Evolutionary conservation across 1,140 invertebrate species (phyloP), one percentile per base, ranked within the genome.

Genomic region (Conus ventricosus): DNA sequence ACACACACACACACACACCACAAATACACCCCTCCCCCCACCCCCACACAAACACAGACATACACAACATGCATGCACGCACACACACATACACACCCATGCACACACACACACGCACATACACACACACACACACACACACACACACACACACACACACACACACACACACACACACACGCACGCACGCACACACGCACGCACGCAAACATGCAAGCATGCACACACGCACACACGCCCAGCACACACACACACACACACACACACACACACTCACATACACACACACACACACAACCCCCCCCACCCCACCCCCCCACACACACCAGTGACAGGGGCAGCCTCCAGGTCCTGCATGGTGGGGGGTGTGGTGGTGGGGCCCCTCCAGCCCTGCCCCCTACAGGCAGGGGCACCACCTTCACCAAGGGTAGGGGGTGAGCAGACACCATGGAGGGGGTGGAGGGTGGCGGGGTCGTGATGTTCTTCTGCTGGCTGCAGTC

Each of bases 401-500:
- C n/a, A 3, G 71, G 53, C n/a, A 76, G 51, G 6, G 85, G 85
- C 51, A 78, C 85, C 51, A 87, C 71, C 53, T 87, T 87, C 51
- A 87, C 85, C 51, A 87, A 20, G 85, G 53, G 85, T 87, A n/a
- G 85, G 54, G 71, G 17, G 11, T 11, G 17, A 11, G 85, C 20
- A 5, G 53, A 54, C 3, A 27, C 20, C n/a, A 27, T 0, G 8
- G 39, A 10, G 55, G 85, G 89, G 54, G 87, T 90, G 27, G 76
- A 84, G 5, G 80, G 39, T 15, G 83, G 11, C n/a, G 97, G 84
- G 53, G 88, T 89, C n/a, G 92, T 91, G 6, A 90, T 88, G 23
- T 92, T 92, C 5, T 90, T 83, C 71, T 88, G 90, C 88, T 97
- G 96, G 75, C 98, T 98, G 95, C 99, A 99, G 95, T 99, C 98